Evolutionary conservation across 2,797 vertebrate genomes (phyloP).

Genomic region (Antrozous pallidus): DNA sequence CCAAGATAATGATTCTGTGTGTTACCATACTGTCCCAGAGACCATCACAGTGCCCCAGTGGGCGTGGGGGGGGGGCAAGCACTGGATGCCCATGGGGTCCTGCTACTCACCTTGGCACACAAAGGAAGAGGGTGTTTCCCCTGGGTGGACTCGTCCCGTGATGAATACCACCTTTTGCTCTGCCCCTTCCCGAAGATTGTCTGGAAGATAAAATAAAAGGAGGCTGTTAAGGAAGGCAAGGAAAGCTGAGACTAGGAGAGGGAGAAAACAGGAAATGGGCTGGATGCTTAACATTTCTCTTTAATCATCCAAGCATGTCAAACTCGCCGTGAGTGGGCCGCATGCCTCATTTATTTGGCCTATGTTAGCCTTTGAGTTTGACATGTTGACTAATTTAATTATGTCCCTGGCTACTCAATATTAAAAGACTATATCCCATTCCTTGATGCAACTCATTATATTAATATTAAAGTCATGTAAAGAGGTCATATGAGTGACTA

Average conservation of each 20-base stretch:
- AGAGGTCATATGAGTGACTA: background rate
- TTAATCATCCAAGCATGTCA: background rate
- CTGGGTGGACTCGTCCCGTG: conserved; percentile 94
- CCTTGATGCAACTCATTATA: background rate
- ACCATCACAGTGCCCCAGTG: background rate
- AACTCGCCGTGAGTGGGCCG: too few relatives aligned
- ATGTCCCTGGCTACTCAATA: background rate
- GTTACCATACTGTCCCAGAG: background rate
- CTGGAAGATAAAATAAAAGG: conserved; percentile 79
- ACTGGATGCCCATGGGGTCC: background rate
- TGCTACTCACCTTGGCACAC: conserved; percentile 94
- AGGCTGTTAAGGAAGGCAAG: background rate
- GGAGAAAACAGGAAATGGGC: background rate
- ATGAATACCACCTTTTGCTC: conserved; percentile 96
- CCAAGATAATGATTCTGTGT: background rate
- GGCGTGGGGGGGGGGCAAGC: fast-evolving
- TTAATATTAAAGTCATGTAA: background rate
- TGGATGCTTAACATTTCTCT: background rate
- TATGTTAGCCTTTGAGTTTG: too few relatives aligned
- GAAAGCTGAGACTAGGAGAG: background rate
- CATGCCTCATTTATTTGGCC: too few relatives aligned
- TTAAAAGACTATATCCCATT: conserved; percentile 8
- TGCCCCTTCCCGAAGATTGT: conserved; percentile 85
- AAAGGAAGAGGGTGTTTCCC: conserved; percentile 98
- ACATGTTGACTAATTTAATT: background rate